These are phyloP conservation scores for Adela reaumurella DNA, from an alignment of 2,888 invertebrate genomes.

Conservation along the genomic window DNA sequence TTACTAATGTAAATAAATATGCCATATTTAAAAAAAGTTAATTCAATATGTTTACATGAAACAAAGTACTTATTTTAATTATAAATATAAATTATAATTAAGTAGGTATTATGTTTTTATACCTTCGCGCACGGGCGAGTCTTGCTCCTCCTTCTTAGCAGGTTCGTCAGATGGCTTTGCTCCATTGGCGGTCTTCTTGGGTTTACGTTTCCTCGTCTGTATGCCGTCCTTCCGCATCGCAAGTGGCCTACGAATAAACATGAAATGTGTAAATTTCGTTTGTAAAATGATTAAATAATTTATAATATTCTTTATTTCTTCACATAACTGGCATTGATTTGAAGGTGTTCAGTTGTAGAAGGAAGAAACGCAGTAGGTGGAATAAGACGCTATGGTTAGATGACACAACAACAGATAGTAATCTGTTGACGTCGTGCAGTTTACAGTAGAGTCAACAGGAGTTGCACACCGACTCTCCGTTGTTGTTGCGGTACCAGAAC, in stretches of 20 bases:
- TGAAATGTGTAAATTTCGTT: constrained; percentile 7
- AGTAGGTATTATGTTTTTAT: neutral
- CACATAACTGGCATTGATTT: neutral
- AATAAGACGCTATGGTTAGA: too few relatives aligned
- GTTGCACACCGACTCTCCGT: neutral
- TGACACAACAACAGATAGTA: too few relatives aligned
- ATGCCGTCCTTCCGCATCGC: constrained; percentile 97
- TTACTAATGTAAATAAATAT: too few relatives aligned
- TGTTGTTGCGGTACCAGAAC: neutral
- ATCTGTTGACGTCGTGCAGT: too few relatives aligned
- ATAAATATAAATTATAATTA: neutral
- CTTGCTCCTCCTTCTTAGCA: constrained; percentile 41
- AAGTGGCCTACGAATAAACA: constrained; percentile 60
- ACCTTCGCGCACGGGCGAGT: constrained; percentile 43
- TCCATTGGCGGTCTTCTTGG: constrained; percentile 69
- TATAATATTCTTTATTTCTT: neutral
- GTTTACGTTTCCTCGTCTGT: constrained; percentile 93
- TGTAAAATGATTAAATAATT: too few relatives aligned
- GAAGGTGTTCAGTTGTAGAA: too few relatives aligned
- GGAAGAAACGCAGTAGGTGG: too few relatives aligned
- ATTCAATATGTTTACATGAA: neutral
- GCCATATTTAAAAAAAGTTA: too few relatives aligned
- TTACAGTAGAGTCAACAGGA: too few relatives aligned
- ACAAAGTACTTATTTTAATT: neutral
- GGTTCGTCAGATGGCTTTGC: constrained; percentile 35